Conservation (phyloP, 1,140 invertebrate species). For the Lucilia cuprina region DNA sequence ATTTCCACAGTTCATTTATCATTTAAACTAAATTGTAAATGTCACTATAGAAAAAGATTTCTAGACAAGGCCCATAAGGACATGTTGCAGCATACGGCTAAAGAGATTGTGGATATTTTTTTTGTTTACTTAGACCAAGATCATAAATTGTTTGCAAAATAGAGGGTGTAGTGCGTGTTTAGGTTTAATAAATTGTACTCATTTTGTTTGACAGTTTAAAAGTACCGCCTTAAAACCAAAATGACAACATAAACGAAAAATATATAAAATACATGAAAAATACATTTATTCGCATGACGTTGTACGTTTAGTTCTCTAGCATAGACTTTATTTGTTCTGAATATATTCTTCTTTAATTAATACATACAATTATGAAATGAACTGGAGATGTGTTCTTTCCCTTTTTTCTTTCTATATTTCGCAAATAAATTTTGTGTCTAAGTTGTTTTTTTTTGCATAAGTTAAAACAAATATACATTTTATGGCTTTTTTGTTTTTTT, state of each 20-base stretch:
- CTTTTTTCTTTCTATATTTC: neutral
- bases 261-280: neutral
- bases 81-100: neutral
- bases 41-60: constrained; percentile 18
- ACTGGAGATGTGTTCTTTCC: neutral
- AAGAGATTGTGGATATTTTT: neutral
- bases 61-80: constrained; percentile 1
- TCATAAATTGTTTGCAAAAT: neutral
- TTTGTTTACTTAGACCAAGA: neutral
- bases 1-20: constrained; percentile 40
- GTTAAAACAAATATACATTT: neutral
- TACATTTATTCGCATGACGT: neutral
- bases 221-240: neutral
- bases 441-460: neutral
- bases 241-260: neutral
- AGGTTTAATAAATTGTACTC: constrained; percentile 3
- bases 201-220: neutral
- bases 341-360: neutral
- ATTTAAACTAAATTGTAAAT: constrained; percentile 36
- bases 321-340: neutral
- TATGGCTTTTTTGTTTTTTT: neutral
- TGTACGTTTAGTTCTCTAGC: neutral
- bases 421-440: neutral
- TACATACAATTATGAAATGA: constrained; percentile 1
- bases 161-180: constrained; percentile 16